Base-by-base conservation (phyloP, 2,888 invertebrate species). In the Thecocarcelia acutangulata region DNA sequence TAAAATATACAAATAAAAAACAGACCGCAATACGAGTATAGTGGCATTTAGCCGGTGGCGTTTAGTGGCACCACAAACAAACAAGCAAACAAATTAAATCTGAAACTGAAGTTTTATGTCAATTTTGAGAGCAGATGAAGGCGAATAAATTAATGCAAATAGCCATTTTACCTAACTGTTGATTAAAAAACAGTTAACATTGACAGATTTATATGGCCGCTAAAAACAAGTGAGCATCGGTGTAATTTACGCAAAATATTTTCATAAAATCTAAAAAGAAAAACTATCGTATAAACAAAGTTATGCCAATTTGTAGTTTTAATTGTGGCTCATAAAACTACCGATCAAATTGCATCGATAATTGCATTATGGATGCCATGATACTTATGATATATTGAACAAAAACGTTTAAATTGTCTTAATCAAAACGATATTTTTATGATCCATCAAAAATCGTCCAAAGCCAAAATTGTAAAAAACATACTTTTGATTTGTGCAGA, bases 1-100 rank as follows among this genome's bases (percentile, higher is more conserved):
- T 17, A 15, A 66, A 75, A 40, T 42, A 17, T 13, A 50, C 28
- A 56, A 74, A 66, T 48, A 46, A 48, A 64, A 56, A 66, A 48
- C 37, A 48, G 56, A 56, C 24, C 13, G 28, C 42, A 61, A 61
- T 61, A 63, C n/a, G n/a, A n/a, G n/a, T n/a, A n/a, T 33, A 19
- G 54, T 44, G 73, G 44, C 37, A 44, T 63, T 54, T 33, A 33
- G 33, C 33, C 46, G 54, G 11, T 54, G 28, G 48, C 40, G 40
- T 40, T 58, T 48, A 37, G 12, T 24, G 68, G 44, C 33, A 3
- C 56, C 28, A 54, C 17, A 44, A 24, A n/a, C n/a, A n/a, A n/a
- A n/a, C n/a, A n/a, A 33, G 9, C 33, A 3, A 42, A 19, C 42
- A 54, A 15, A 54, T 42, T 24, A 5, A 24, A 40, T 24, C 4